Conservation (phyloP, 2,888 invertebrate genomes). For the Euclidia mi region DNA sequence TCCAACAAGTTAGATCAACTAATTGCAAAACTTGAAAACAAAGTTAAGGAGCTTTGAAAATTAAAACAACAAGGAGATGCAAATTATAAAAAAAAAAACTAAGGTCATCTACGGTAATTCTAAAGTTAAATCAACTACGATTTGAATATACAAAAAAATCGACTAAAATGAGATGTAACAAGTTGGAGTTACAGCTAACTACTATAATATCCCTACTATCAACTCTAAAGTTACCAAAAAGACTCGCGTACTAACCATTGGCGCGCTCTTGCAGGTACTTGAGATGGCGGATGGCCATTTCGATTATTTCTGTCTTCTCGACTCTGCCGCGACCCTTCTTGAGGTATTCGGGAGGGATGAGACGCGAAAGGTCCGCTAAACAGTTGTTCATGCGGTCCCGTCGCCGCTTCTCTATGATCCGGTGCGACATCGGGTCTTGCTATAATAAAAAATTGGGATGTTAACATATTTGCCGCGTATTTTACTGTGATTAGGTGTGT, state of each 20-base stretch:
- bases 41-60: no score
- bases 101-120: no score
- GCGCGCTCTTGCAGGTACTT: conserved; percentile 95
- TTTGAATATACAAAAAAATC: conserved; percentile 18
- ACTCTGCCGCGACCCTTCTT: conserved; percentile 98
- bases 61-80: no score
- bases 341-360: conserved; percentile 97
- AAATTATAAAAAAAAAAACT: no score
- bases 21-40: not conserved
- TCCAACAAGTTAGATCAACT: conserved; percentile 38
- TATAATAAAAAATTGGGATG: conserved; percentile 67
- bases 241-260: conserved; percentile 76
- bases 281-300: conserved; percentile 99
- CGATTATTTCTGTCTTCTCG: conserved; percentile 99
- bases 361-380: conserved; percentile 96
- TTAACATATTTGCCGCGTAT: conserved; percentile 8
- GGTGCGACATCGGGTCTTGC: conserved; percentile 99
- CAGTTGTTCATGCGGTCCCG: conserved; percentile 99
- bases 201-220: conserved; percentile 24
- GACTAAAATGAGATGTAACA: conserved; percentile 34
- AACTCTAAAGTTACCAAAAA: not conserved
- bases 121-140: no score
- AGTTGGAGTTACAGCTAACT: conserved; percentile 45
- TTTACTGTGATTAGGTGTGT: not conserved
- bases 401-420: conserved; percentile 98